A percentile compares a stretch with the other conserved stretches of the same genome.
phyloP scores from a whole-genome alignment of 2,113 vertebrate species.

The Fulmarus glacialis region DNA sequence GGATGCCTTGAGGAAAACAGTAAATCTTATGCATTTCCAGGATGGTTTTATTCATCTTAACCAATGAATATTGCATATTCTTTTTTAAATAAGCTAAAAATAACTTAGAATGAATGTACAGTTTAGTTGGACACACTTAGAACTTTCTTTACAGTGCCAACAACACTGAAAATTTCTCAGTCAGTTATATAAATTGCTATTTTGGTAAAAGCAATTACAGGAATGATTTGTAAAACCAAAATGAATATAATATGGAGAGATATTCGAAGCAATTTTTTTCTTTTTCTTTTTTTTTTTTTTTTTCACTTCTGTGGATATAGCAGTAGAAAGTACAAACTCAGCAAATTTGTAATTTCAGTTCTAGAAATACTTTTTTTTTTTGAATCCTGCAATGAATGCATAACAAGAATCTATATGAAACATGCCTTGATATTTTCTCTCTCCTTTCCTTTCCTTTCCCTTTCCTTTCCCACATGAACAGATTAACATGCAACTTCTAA shows the following conservation, averaged over 20 bases:
- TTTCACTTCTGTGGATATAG: not conserved
- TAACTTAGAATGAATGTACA: not conserved
- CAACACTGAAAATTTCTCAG: not conserved
- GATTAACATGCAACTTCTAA: not conserved
- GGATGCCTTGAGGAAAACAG: not conserved
- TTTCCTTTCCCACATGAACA: not conserved
- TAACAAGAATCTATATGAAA: not conserved
- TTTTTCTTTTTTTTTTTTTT: not conserved
- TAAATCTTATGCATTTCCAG: not conserved
- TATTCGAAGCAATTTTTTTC: not conserved
- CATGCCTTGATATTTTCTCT: fast-evolving
- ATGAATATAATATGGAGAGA: not conserved
- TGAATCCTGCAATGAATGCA: not conserved
- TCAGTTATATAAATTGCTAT: not conserved
- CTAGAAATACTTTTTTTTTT: not conserved
- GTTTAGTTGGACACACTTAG: not conserved
- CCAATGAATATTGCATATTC: not conserved
- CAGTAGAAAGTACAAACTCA: not conserved
- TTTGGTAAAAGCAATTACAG: not conserved
- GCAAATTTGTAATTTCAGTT: not conserved
- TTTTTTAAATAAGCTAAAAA: not conserved
- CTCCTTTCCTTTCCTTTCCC: too few species aligned
- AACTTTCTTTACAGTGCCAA: not conserved
- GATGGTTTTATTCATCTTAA: not conserved
- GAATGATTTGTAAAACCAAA: not conserved